These are phyloP conservation scores for Neodiprion fabricii DNA, from an alignment of 1,140 invertebrate species.

Conservation along the genomic window DNA sequence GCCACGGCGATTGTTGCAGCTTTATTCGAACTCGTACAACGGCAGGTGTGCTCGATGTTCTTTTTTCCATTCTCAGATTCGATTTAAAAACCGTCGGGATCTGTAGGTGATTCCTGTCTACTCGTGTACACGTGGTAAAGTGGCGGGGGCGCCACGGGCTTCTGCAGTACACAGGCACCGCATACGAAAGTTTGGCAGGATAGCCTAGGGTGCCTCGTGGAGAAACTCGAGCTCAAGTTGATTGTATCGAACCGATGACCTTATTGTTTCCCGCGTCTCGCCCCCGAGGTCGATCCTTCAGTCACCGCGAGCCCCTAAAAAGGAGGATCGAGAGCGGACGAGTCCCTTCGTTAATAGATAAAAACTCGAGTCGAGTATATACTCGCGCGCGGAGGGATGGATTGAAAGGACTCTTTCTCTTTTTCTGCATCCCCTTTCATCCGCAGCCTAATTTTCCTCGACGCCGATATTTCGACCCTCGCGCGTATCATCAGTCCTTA, in stretches of 20 bases:
- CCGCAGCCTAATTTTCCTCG: no score
- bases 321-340: not conserved
- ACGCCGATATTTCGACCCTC: no score
- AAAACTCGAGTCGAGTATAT: not conserved
- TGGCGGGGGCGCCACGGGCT: not conserved
- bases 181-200: not conserved
- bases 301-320: not conserved
- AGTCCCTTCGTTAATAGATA: conserved; percentile 5
- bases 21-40: not conserved
- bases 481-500: no score
- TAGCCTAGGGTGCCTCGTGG: not conserved
- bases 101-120: not conserved
- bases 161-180: not conserved
- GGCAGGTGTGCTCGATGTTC: not conserved
- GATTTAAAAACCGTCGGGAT: not conserved
- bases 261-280: not conserved
- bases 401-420: not conserved
- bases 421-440: not conserved
- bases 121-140: not conserved
- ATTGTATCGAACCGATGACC: conserved; percentile 4
- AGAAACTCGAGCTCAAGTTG: conserved; percentile 1
- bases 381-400: not conserved
- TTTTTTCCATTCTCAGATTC: not conserved
- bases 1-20: no score
- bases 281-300: not conserved